These are phyloP conservation scores for Linnaemya tessellans DNA, from an alignment of 2,888 invertebrate genomes.

Conservation along the genomic window DNA sequence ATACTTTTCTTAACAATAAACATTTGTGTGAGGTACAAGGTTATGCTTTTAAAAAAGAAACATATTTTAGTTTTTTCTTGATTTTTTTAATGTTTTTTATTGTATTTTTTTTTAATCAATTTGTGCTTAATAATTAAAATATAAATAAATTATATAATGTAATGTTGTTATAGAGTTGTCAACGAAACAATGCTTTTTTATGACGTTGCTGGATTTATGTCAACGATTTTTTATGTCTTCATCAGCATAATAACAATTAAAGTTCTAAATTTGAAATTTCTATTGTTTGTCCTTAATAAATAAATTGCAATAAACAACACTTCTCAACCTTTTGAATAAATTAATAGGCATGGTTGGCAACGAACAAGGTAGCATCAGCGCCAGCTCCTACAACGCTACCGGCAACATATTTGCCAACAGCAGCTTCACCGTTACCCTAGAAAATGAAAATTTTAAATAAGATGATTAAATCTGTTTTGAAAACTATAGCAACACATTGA, in stretches of 20 bases:
- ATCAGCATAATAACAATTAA: constrained; percentile 51
- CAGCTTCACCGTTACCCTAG: constrained; percentile 96
- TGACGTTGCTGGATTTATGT: constrained; percentile 28
- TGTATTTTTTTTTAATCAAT: constrained; percentile 48
- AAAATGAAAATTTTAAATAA: constrained; percentile 75
- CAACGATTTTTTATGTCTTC: constrained; percentile 52
- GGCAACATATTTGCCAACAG: constrained; percentile 94
- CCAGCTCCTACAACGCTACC: constrained; percentile 94
- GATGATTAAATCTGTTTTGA: not conserved
- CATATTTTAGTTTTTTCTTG: constrained; percentile 31
- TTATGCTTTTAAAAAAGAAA: constrained; percentile 45
- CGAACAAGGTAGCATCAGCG: constrained; percentile 93
- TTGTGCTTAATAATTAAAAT: constrained; percentile 70
- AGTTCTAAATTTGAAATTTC: constrained; percentile 52
- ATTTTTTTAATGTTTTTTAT: constrained; percentile 41
- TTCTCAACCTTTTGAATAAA: constrained; percentile 68
- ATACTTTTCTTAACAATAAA: constrained; percentile 30
- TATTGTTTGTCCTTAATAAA: constrained; percentile 70
- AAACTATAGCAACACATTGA: not conserved
- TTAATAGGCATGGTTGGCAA: constrained; percentile 98
- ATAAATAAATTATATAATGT: constrained; percentile 65
- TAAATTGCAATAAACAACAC: constrained; percentile 72
- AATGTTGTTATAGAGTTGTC: constrained; percentile 60
- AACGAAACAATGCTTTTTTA: constrained; percentile 33
- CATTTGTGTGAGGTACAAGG: constrained; percentile 46